phyloP scores from a whole-genome alignment of 2,797 vertebrate genomes.

The Sphenodon punctatus region DNA sequence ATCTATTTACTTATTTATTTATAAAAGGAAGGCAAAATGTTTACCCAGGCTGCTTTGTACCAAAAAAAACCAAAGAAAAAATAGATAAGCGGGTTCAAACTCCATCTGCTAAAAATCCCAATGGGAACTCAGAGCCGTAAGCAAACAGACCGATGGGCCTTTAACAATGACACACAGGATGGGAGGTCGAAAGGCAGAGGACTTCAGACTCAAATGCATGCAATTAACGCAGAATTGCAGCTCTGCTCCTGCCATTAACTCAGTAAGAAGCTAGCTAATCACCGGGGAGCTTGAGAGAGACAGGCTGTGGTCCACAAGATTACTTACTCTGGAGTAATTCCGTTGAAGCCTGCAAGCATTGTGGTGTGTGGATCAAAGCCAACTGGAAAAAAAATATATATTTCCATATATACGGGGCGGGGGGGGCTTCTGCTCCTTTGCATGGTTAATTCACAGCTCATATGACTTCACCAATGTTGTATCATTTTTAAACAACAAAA shows the following conservation, averaged over 20 bases:
- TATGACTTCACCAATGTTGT: too few species aligned
- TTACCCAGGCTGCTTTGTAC: slow-evolving; percentile 1
- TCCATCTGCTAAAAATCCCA: background rate
- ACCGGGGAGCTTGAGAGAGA: background rate
- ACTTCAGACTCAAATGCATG: background rate
- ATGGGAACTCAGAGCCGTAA: background rate
- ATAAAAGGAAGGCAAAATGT: slow-evolving; percentile 20
- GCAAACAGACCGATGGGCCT: slow-evolving; percentile 8
- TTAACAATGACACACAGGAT: background rate
- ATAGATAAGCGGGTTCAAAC: background rate
- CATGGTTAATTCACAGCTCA: too few species aligned
- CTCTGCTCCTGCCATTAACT: background rate
- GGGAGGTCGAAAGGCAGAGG: background rate
- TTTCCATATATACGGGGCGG: too few species aligned
- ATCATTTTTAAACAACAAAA: background rate
- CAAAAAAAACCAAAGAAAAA: background rate
- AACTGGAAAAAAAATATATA: too few species aligned
- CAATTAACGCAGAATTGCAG: background rate
- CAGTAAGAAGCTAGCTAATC: background rate
- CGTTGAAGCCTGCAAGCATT: too few species aligned
- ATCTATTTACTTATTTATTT: background rate
- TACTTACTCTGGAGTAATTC: too few species aligned
- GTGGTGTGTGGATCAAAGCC: too few species aligned
- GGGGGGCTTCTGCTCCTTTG: too few species aligned
- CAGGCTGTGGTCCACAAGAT: too few species aligned